These are phyloP conservation scores for Tragulus kanchil DNA, from an alignment of 2,113 vertebrate genomes.

Conservation along the genomic window DNA sequence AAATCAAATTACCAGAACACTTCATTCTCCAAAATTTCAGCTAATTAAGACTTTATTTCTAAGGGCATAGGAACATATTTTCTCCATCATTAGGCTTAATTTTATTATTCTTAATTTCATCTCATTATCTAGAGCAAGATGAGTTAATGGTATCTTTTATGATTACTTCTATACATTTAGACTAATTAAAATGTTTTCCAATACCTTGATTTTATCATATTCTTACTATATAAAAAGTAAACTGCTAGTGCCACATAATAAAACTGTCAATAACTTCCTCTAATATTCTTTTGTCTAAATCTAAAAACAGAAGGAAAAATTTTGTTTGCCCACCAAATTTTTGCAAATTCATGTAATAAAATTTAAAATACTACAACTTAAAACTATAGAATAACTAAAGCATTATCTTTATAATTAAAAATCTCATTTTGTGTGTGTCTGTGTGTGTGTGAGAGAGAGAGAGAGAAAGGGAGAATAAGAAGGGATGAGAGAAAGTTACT, in stretches of 20 bases:
- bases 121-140: conserved; percentile 46
- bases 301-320: not conserved
- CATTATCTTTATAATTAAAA: not conserved
- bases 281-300: not conserved
- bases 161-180: conserved; percentile 58
- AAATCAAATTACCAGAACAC: conserved; percentile 59
- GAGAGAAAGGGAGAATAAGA: not conserved
- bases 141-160: conserved; percentile 26
- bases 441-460: not conserved
- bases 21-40: conserved; percentile 1
- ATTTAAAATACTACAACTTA: not conserved
- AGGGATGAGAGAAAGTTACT: not conserved
- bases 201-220: conserved; percentile 23
- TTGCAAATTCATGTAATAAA: not conserved
- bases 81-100: conserved; percentile 60
- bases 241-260: not conserved
- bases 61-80: conserved; percentile 44
- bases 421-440: not conserved
- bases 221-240: not conserved
- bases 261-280: not conserved
- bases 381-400: not conserved
- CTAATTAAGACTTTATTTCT: conserved; percentile 64
- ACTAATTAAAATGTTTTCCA: conserved; percentile 43
- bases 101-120: conserved; percentile 61
- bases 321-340: not conserved